Percentiles rank a stretch among this genome's conserved stretches.
Evolutionary conservation across 2,888 invertebrate genomes (phyloP).

Genomic region (Alcis repandata): DNA sequence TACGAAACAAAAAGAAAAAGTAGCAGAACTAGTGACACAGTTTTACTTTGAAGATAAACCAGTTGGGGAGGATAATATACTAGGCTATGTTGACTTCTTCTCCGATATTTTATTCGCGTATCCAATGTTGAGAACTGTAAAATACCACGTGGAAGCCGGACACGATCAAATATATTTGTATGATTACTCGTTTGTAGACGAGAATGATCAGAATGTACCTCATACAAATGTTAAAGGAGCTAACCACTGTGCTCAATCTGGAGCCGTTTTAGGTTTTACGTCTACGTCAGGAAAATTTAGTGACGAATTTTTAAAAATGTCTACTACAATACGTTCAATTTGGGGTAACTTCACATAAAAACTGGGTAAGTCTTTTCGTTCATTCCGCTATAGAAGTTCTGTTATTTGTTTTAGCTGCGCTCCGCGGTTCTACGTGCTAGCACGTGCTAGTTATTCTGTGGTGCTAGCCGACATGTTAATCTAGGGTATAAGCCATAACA

Average conservation of each 20-base stretch:
- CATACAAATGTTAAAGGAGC: slow-evolving; percentile 55
- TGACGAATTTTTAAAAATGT: slow-evolving; percentile 48
- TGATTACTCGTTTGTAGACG: slow-evolving; percentile 57
- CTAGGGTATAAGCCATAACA: no score
- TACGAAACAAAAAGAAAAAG: slow-evolving; percentile 51
- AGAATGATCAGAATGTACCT: slow-evolving; percentile 43
- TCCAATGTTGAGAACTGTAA: slow-evolving; percentile 49
- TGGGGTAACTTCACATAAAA: slow-evolving; percentile 63
- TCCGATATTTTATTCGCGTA: slow-evolving; percentile 56
- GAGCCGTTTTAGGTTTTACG: slow-evolving; percentile 47
- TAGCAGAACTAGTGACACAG: slow-evolving; percentile 55
- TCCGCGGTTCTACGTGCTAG: no score
- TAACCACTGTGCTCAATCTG: slow-evolving; percentile 54
- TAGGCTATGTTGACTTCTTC: slow-evolving; percentile 58
- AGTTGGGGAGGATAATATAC: slow-evolving; percentile 48
- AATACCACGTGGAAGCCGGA: slow-evolving; percentile 51
- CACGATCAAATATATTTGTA: slow-evolving; percentile 57
- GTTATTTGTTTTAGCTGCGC: no score
- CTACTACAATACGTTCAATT: slow-evolving; percentile 49
- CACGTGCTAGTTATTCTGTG: no score
- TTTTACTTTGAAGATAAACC: slow-evolving; percentile 58
- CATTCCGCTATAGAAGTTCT: no score
- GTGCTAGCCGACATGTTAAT: no score
- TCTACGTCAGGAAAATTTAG: slow-evolving; percentile 33
- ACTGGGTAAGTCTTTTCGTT: slow-evolving; percentile 54